phyloP scores from a whole-genome alignment of 1,140 invertebrate genomes.

The Drepana arcuata region DNA sequence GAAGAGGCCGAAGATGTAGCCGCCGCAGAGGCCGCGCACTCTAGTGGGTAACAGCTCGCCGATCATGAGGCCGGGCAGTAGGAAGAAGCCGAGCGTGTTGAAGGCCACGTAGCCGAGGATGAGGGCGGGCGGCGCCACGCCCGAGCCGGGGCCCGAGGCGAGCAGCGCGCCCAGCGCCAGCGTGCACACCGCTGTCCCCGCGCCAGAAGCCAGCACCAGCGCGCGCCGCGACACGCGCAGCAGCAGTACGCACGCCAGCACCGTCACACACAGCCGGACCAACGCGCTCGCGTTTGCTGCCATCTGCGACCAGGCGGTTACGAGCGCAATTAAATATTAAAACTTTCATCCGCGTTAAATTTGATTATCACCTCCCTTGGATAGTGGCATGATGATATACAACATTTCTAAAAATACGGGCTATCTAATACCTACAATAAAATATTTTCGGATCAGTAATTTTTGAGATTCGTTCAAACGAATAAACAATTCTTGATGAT shows the following conservation, averaged over 20 bases:
- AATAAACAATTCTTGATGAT: no score
- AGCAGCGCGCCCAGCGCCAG: constrained; percentile 73
- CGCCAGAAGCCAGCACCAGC: constrained; percentile 76
- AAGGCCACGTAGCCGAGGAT: constrained; percentile 78
- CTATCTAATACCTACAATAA: no score
- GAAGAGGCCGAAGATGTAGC: constrained; percentile 79
- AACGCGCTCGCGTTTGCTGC: constrained; percentile 78
- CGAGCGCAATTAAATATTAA: no score
- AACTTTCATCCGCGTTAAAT: no score
- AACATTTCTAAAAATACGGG: no score
- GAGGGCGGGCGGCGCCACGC: constrained; percentile 65
- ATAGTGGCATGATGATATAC: no score
- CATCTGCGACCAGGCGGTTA: no score
- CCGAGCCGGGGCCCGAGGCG: constrained; percentile 46
- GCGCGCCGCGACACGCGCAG: constrained; percentile 75
- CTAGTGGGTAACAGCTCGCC: constrained; percentile 80
- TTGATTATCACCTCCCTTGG: no score
- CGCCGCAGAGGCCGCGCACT: constrained; percentile 76
- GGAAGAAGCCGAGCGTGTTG: constrained; percentile 81
- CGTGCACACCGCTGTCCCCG: constrained; percentile 76
- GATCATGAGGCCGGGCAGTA: constrained; percentile 79
- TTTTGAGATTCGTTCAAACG: no score
- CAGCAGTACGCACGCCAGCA: constrained; percentile 76
- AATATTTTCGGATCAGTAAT: no score
- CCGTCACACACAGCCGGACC: constrained; percentile 75